Conservation (phyloP, 1,140 invertebrate genomes). For the Drosophila equinoxialis region DNA sequence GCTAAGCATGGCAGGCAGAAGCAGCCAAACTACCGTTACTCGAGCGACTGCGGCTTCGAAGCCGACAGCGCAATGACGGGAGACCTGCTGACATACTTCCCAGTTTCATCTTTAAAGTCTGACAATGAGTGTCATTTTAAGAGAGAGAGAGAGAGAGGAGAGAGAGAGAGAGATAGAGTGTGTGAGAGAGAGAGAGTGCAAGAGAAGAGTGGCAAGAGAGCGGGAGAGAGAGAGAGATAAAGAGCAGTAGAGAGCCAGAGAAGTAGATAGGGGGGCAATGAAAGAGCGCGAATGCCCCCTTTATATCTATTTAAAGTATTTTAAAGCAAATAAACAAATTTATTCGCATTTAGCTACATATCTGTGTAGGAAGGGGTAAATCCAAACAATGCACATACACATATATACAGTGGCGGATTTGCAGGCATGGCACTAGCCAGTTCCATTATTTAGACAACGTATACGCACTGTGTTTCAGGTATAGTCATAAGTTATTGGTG, state of each 20-base stretch:
- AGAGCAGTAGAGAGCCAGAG: neutral
- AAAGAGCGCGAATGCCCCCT: too few relatives aligned
- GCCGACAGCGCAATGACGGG: constrained; percentile 21
- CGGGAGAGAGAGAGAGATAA: too few relatives aligned
- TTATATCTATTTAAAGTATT: constrained; percentile 48
- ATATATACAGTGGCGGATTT: neutral
- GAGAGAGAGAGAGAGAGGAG: neutral
- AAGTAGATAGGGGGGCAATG: too few relatives aligned
- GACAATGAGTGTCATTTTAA: constrained; percentile 48
- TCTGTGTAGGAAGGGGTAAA: too few relatives aligned
- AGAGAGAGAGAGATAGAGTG: neutral
- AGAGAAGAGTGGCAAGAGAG: too few relatives aligned
- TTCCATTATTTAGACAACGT: too few relatives aligned
- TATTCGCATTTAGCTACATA: neutral
- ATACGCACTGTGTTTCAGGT: too few relatives aligned
- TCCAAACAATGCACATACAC: neutral
- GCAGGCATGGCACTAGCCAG: too few relatives aligned
- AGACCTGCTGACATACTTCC: constrained; percentile 83
- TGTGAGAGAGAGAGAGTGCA: too few relatives aligned
- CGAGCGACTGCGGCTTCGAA: constrained; percentile 50
- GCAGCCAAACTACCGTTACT: constrained; percentile 80
- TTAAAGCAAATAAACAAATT: constrained; percentile 58
- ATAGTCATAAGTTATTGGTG: too few relatives aligned
- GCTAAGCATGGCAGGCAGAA: constrained; percentile 66
- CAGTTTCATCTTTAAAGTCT: constrained; percentile 41